These are phyloP conservation scores for Arvicanthis niloticus DNA, from an alignment of 2,113 vertebrate genomes.

Conservation along the genomic window DNA sequence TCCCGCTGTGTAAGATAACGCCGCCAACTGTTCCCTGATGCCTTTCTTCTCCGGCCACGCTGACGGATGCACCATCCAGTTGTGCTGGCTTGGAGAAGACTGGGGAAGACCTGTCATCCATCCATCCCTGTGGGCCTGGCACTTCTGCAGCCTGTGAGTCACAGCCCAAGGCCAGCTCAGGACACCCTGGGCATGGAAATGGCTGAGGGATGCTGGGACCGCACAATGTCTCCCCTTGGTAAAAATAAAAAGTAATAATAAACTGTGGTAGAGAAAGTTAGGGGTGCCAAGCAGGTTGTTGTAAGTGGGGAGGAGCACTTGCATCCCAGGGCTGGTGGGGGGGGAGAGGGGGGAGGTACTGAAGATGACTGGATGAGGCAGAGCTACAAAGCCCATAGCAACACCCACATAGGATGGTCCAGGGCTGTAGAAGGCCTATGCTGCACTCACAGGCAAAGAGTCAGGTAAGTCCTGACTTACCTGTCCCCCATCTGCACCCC, in stretches of 20 bases:
- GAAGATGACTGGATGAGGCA: not conserved
- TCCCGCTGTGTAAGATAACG: slow-evolving; percentile 29
- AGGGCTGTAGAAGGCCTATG: not conserved
- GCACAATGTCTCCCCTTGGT: slow-evolving; percentile 57
- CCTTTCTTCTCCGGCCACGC: slow-evolving; percentile 53
- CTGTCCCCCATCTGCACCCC: not conserved
- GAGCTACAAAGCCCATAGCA: not conserved
- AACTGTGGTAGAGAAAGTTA: slow-evolving; percentile 64
- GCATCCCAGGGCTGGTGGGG: not conserved
- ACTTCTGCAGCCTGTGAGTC: slow-evolving; percentile 53
- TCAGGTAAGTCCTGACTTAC: not conserved
- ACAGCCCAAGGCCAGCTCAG: slow-evolving; percentile 59
- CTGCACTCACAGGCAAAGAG: not conserved
- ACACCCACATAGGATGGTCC: not conserved
- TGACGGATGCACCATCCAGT: not conserved
- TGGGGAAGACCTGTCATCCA: not conserved
- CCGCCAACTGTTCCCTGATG: not conserved
- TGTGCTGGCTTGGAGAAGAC: not conserved
- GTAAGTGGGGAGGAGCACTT: slow-evolving; percentile 29
- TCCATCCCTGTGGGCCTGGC: not conserved
- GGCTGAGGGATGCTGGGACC: slow-evolving; percentile 33
- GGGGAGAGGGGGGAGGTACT: not conserved
- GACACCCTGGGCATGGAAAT: slow-evolving; percentile 70
- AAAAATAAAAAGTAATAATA: slow-evolving; percentile 67
- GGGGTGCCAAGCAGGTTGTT: slow-evolving; percentile 80